Evolutionary conservation across 2,797 vertebrate genomes (phyloP).

Genomic region (Vireo griseus): DNA sequence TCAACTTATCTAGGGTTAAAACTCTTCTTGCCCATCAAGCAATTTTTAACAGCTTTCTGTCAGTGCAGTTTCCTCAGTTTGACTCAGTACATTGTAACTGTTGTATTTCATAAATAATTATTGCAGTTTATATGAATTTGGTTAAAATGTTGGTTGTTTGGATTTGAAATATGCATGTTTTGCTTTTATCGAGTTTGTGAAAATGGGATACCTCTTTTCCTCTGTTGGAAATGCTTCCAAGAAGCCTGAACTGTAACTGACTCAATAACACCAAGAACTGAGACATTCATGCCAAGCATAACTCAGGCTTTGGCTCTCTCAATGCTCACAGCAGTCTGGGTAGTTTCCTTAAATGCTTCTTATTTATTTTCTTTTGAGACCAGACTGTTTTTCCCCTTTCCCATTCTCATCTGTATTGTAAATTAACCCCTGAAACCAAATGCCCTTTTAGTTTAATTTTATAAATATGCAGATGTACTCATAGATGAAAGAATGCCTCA

Average conservation of each 20-base stretch:
- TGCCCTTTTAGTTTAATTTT: background rate
- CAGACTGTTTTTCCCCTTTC: background rate
- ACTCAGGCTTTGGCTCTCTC: background rate
- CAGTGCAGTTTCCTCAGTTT: background rate
- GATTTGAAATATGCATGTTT: background rate
- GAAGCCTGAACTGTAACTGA: background rate
- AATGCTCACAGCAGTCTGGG: background rate
- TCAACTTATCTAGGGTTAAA: background rate
- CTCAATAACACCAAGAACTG: background rate
- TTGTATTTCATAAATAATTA: background rate
- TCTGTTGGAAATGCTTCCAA: background rate
- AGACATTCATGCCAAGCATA: background rate
- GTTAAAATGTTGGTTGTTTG: background rate
- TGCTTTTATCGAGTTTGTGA: background rate
- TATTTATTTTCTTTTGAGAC: conserved; percentile 15
- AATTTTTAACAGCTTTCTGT: background rate
- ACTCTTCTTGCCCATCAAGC: background rate
- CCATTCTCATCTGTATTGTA: background rate
- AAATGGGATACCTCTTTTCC: background rate
- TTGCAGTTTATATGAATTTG: background rate
- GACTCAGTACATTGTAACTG: background rate
- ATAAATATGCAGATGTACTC: background rate
- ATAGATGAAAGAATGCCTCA: background rate
- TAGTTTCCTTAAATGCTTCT: background rate
- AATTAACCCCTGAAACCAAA: background rate